Base-by-base conservation (phyloP, 1,140 invertebrate species). In the Drosophila tristis region DNA sequence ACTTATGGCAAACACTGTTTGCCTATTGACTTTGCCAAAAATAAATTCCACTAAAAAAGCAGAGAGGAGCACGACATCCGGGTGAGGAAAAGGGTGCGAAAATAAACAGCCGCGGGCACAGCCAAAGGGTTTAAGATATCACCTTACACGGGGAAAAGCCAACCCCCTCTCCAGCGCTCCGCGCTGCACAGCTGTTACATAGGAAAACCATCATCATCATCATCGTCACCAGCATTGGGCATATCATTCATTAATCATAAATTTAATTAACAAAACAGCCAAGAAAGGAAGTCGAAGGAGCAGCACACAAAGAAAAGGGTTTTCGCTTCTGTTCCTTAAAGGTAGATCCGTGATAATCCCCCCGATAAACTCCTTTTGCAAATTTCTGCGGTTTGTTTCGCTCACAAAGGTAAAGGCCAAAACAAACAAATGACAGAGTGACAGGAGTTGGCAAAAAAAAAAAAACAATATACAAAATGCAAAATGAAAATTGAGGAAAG, bases 181-280 rank as follows among this genome's bases (percentile, higher is more conserved):
- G 9, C 25, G 16, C 9, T 29, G 9, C 48, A 43, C 82, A 86
- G 78, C 81, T 86, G 81, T 79, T 67, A 44, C 84, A 72, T 76
- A 71, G 67, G 23, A 54, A 45, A 73, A 57, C 16, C 80, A 50
- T 62, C 57, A 74, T 50, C 49, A 70, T 64, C 47, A 74, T 16
- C 80, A 78, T 54, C 43, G 68, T n/a, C 80, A 78, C 48, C 62
- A 49, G 53, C 53, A 66, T 64, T 50, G 57, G 16, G 45, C 25
- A 9, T 25, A 44, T 70, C 49, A 84, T 74, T 89, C 84, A 89
- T 89, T 89, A 89, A 89, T 89, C 84, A 89, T 85, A 78, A 84
- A 89, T 89, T 89, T 90, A 89, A 89, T 89, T 90, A 89, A 90
- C 85, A 87, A 85, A 80, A 60, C 64, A 79, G 53, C 51, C 42